Evolutionary conservation across 53 echinoderm and acorn worm genomes (phyloP), one percentile per base, ranked within the genome.

Genomic region (Crossaster papposus): DNA sequence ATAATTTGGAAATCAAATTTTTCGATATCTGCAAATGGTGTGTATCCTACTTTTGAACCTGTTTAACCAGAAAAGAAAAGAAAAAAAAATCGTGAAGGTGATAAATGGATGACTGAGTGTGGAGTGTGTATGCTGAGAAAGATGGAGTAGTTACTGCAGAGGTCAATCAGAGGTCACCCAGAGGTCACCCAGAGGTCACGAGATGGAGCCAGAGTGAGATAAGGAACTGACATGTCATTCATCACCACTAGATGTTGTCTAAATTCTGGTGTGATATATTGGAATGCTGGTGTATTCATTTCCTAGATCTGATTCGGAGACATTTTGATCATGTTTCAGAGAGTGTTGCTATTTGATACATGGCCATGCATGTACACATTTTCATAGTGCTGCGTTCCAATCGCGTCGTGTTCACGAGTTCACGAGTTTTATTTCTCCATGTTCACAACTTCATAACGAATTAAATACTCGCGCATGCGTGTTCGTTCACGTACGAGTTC

Each of bases 141-240:
- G 87, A 76, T 87, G 75, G 62, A 87, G 87, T 30, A 51, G 72
- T 30, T 52, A 32, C 30, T 62, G 34, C 62, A 12, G 58, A 26
- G 87, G 87, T 87, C 74, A 74, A 26, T n/a, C 54, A 33, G 37
- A 36, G 87, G 87, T 87, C 77, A 77, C 9, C n/a, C n/a, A n/a
- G 23, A 58, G 77, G 75, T 87, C 77, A 77, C 58, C 13, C 33
- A 3, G 87, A 77, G 77, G 76, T 87, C 87, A 87, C 2, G 33
- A 35, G 62, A 58, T 12, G 62, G 76, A 87, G 77, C 75, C 87
- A 87, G 33, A 33, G 76, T 37, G 3, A 12, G 36, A 63, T 54
- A 64, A 63, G 36, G 12, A 10, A 36, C 23, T 77, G 55, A 34
- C 64, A 36, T 54, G 58, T 31, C 13, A 87, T 87, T 54, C 77